These are phyloP conservation scores for Podabrus alpinus DNA, from an alignment of 2,888 invertebrate species.

Conservation along the genomic window DNA sequence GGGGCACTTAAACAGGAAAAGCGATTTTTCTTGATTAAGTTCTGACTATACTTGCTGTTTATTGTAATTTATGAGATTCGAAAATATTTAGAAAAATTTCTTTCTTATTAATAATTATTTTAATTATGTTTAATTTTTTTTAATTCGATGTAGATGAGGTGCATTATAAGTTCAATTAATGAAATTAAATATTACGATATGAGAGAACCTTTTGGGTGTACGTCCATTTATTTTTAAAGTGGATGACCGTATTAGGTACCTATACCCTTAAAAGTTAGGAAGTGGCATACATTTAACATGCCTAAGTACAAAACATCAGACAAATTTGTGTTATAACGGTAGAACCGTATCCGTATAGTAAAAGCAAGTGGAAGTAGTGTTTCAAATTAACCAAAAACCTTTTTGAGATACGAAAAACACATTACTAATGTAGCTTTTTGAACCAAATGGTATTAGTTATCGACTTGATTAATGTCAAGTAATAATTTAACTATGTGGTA, in stretches of 20 bases:
- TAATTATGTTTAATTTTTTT: no score
- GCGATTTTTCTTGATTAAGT: not conserved
- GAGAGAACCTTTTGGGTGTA: not conserved
- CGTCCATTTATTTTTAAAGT: not conserved
- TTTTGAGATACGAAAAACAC: not conserved
- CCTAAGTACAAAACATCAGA: not conserved
- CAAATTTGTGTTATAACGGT: not conserved
- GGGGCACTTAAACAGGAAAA: not conserved
- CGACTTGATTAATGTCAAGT: not conserved
- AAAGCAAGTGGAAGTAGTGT: not conserved
- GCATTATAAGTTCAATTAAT: no score
- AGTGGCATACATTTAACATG: not conserved
- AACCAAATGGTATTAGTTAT: not conserved
- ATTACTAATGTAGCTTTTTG: not conserved
- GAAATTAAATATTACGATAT: no score
- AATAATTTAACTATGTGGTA: not conserved
- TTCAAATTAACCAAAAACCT: conserved; percentile 5
- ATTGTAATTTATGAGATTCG: no score
- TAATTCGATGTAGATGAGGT: no score
- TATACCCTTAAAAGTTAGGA: not conserved
- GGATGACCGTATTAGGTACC: not conserved
- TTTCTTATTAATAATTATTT: no score
- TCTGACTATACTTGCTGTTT: not conserved
- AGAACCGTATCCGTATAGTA: not conserved
- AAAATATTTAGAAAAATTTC: no score